A percentile compares a stretch with the other conserved stretches of the same genome.
phyloP scores from a whole-genome alignment of 2,113 vertebrate genomes.

The Charadrius vociferus region DNA sequence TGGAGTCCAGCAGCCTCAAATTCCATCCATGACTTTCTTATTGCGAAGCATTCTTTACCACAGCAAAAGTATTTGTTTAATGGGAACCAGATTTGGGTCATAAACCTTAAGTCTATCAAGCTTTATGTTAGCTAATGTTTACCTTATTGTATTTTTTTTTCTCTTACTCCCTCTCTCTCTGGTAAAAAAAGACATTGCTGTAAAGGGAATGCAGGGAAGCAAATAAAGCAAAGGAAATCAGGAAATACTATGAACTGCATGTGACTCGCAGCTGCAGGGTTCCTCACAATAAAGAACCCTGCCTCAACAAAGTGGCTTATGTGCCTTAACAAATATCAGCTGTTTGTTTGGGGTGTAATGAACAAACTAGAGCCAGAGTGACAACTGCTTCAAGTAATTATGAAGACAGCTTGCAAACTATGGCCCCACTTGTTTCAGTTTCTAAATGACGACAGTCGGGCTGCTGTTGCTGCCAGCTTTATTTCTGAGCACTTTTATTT shows the following conservation, averaged over 20 bases:
- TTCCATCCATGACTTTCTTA: slow-evolving; percentile 59
- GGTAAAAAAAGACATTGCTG: slow-evolving; percentile 58
- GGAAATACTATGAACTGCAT: slow-evolving; percentile 69
- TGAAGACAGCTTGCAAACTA: slow-evolving; percentile 79
- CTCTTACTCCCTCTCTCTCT: not conserved
- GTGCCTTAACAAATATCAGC: slow-evolving; percentile 73
- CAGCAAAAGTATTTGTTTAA: slow-evolving; percentile 62
- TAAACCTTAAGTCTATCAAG: slow-evolving; percentile 71
- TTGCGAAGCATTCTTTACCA: slow-evolving; percentile 36
- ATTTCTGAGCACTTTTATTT: slow-evolving; percentile 81
- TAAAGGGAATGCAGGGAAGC: slow-evolving; percentile 63
- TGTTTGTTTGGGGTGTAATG: slow-evolving; percentile 77
- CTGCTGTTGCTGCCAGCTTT: slow-evolving; percentile 75
- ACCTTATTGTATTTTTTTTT: slow-evolving; percentile 61
- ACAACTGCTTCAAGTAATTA: slow-evolving; percentile 79
- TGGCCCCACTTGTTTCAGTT: slow-evolving; percentile 73
- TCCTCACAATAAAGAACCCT: slow-evolving; percentile 57
- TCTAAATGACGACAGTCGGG: slow-evolving; percentile 73
- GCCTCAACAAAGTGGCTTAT: slow-evolving; percentile 78
- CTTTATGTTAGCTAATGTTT: slow-evolving; percentile 76
- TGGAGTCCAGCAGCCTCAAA: slow-evolving; percentile 7
- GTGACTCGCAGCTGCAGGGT: slow-evolving; percentile 73
- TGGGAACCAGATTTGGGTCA: slow-evolving; percentile 68
- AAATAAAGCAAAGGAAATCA: slow-evolving; percentile 69
- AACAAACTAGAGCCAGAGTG: slow-evolving; percentile 75